Evolutionary conservation across 2,797 vertebrate genomes (phyloP).

Genomic region (Channa striata): DNA sequence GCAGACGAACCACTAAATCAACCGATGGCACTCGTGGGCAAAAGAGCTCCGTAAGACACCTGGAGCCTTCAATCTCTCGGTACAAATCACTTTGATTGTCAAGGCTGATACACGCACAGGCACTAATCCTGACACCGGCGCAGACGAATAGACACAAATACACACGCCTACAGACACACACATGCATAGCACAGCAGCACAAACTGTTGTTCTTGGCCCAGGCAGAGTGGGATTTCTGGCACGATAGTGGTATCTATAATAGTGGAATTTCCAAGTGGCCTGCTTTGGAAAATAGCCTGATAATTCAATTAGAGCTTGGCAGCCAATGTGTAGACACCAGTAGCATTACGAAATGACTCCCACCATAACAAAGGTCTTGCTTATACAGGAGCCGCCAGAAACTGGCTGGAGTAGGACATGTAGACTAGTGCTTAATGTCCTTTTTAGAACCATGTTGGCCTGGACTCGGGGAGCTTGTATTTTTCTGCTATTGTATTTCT

Average conservation of each 20-base stretch:
- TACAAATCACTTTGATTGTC: conserved; percentile 37
- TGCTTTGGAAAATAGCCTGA: conserved; percentile 57
- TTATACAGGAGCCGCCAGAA: conserved; percentile 48
- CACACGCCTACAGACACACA: not conserved
- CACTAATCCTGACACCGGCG: conserved; percentile 15
- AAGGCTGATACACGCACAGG: conserved; percentile 12
- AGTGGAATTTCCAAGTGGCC: conserved; percentile 62
- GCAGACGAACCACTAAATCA: conserved; percentile 58
- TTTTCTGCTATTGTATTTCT: not conserved
- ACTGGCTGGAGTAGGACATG: conserved; percentile 30
- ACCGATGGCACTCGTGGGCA: conserved; percentile 35
- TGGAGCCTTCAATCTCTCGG: conserved; percentile 23
- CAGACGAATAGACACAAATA: conserved; percentile 17
- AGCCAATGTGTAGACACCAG: conserved; percentile 43
- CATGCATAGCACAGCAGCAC: conserved; percentile 11
- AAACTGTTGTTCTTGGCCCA: conserved; percentile 54
- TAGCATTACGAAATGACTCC: conserved; percentile 46
- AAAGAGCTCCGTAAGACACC: conserved; percentile 27
- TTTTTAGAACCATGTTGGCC: not conserved
- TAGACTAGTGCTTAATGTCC: conserved; percentile 6
- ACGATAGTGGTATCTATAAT: conserved; percentile 41
- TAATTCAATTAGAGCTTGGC: conserved; percentile 62
- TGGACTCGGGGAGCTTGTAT: not conserved
- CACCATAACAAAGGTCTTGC: conserved; percentile 53
- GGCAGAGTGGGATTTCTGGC: conserved; percentile 30